Percentiles rank a stretch among this genome's conserved stretches.
These are phyloP conservation scores for Nanorana parkeri DNA, from an alignment of 2,113 vertebrate genomes.

Conservation along the genomic window DNA sequence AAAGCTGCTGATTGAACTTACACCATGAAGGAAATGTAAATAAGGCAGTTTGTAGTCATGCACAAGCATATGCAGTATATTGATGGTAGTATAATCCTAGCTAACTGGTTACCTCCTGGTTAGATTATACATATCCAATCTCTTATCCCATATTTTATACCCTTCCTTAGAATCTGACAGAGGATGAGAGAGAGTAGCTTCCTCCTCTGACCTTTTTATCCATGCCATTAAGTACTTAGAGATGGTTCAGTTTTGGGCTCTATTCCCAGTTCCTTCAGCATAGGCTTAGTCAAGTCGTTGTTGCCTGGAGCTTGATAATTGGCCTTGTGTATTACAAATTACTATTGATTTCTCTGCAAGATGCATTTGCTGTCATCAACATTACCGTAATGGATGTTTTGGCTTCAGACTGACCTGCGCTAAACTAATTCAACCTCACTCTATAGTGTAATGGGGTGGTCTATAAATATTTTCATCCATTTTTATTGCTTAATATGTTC, in stretches of 20 bases:
- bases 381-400: slow-evolving; percentile 53
- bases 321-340: slow-evolving; percentile 51
- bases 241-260: slow-evolving; percentile 53
- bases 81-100: neutral
- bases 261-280: slow-evolving; percentile 48
- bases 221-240: slow-evolving; percentile 55
- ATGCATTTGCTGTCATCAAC: slow-evolving; percentile 52
- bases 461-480: slow-evolving; percentile 16
- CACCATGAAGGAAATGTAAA: too few species aligned
- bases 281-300: slow-evolving; percentile 3
- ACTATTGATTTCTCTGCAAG: slow-evolving; percentile 53
- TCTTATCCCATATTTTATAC: slow-evolving; percentile 2
- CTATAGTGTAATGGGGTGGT: slow-evolving; percentile 23
- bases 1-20: too few species aligned
- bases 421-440: slow-evolving; percentile 43
- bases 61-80: neutral
- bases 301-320: slow-evolving; percentile 50
- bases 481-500: neutral
- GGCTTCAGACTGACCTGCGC: slow-evolving; percentile 33
- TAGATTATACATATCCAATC: neutral
- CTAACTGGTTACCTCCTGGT: neutral
- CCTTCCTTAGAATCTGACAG: slow-evolving; percentile 12
- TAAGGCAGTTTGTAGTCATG: neutral
- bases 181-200: slow-evolving; percentile 27
- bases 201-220: slow-evolving; percentile 48